Base-by-base conservation (phyloP, 2,888 invertebrate genomes). In the Phragmatobia fuliginosa region DNA sequence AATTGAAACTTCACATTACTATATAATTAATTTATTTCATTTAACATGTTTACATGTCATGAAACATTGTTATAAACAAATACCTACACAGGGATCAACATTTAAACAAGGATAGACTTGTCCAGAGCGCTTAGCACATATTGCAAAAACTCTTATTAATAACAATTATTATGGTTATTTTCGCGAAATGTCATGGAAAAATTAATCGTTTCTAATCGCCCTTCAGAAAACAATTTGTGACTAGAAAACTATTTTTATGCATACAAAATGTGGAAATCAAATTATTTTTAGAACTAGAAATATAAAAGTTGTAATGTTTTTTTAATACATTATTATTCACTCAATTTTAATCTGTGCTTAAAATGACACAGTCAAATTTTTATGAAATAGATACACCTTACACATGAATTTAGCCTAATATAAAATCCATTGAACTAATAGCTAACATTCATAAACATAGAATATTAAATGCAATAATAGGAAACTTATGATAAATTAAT, bases 1-100 rank as follows among this genome's bases (percentile, higher is more conserved):
- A 61, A 80, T 74, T 71, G 60, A 76, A 74, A 76, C 61, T 68
- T 56, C 59, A n/a, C 28, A 66, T 45, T 74, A 68, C 73, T 78
- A 81, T 81, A 81, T 75, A 78, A 79, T 81, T 77, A 76, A 79
- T 85, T 85, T 86, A 85, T 84, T 85, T 83, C 82, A 79, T 78
- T 76, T 74, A 83, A 82, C 82, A 82, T 68, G 82, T 83, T 82
- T 83, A 82, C 82, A 82, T 83, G 84, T 76, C 74, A 75, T 82
- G 80, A 85, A 80, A 83, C 77, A 81, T 72, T 74, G 70, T 74
- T 76, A 79, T 72, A 83, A 79, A 83, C 78, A 84, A 85, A 85
- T 84, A 83, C 77, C 86, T 88, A 89, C 86, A 90, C 87, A 88
- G 85, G 83, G 88, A 88, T 88, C 84, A 90, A 91, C 89, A 89